Percentiles rank a stretch among this genome's conserved stretches.
These are phyloP conservation scores for Pseudococcus longispinus DNA, from an alignment of 2,888 invertebrate species.

Conservation along the genomic window DNA sequence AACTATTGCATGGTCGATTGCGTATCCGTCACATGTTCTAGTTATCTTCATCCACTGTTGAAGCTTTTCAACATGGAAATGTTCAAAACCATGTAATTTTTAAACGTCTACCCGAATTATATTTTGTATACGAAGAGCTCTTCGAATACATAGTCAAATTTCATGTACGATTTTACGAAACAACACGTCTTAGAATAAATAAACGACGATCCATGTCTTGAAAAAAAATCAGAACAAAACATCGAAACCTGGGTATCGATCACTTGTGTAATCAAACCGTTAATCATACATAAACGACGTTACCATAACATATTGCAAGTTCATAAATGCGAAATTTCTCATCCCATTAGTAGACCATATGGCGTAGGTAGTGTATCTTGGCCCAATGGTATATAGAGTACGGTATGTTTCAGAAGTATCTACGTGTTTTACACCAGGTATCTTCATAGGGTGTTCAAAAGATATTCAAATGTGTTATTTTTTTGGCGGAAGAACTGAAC, in stretches of 20 bases:
- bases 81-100: neutral
- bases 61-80: neutral
- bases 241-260: neutral
- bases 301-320: neutral
- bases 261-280: constrained; percentile 3
- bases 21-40: constrained; percentile 9
- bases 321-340: neutral
- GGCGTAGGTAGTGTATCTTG: neutral
- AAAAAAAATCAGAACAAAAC: constrained; percentile 5
- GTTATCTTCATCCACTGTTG: neutral
- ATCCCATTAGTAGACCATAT: neutral
- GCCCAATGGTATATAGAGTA: neutral
- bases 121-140: neutral
- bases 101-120: neutral
- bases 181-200: neutral
- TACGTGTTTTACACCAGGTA: too few species aligned
- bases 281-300: neutral
- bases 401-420: neutral
- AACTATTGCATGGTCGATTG: constrained; percentile 24
- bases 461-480: too few species aligned
- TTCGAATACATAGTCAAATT: neutral
- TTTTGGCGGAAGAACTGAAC: too few species aligned
- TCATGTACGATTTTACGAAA: neutral
- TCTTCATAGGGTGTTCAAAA: too few species aligned
- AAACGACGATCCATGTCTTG: neutral